Base-by-base conservation (phyloP, 2,888 invertebrate species). In the Tachina fera region DNA sequence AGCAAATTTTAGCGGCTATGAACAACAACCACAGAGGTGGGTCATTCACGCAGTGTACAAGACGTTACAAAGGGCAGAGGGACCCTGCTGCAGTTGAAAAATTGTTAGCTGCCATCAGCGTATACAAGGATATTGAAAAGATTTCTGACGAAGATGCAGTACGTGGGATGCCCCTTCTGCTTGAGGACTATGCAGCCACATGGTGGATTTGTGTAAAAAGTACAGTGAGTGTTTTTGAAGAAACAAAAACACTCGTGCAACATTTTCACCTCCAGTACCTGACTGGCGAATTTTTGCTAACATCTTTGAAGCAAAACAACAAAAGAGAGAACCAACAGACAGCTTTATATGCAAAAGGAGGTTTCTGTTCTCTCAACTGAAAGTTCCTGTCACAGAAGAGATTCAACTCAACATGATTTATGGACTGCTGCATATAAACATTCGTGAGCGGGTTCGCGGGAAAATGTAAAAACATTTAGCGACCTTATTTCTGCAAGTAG, bases 61-160 rank as follows among this genome's bases (percentile, higher is more conserved):
- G 3, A 31, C 31, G 31, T 31, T 3, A 31, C 31, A 31, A 22
- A 31, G 31, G 31, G 31, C 4, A 31, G 31, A 31, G 31, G 4
- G 31, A 31, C 3, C 31, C 31, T 31, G 31, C 31, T 31, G 4
- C 3, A 31, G 39, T 60, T 1, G 60, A 41, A n/a, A n/a, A 60
- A 10, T 60, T 60, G n/a, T 41, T 60, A n/a, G n/a, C 39, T 60
- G 60, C 60, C 14, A n/a, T 60, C 1, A 60, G 60, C n/a, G 60
- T 60, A 0, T 60, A 9, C n/a, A 60, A 60, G 10, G 60, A 60
- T n/a, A 60, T 60, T 9, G 31, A 31, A 60, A 41, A 41, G 9
- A 60, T 60, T 60, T 39, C 41, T 9, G 60, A 60, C 5, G 39
- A 9, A 0, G 60, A 60, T 14, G 60, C 60, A 9, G 13, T 41